Evolutionary conservation across 2,113 vertebrate genomes (phyloP).

Genomic region (Chaetodon trifascialis): DNA sequence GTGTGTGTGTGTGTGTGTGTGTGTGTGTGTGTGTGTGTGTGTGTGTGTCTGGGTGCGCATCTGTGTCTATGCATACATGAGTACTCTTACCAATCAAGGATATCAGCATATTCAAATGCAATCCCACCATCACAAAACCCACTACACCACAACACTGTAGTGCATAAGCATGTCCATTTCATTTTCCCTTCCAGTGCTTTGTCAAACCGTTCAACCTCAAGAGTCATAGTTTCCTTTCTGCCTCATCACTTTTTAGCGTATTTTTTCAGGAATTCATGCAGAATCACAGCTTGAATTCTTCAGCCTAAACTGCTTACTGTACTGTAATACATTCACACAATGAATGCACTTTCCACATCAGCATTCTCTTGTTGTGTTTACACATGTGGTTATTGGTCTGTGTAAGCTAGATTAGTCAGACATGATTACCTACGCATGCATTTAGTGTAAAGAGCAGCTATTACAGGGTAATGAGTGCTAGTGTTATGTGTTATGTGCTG

Average conservation of each 20-base stretch:
- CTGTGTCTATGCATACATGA: background rate
- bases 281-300: conserved; percentile 27
- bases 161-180: conserved; percentile 36
- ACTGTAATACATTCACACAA: background rate
- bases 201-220: conserved; percentile 41
- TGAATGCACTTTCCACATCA: background rate
- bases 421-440: background rate
- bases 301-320: background rate
- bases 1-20: background rate
- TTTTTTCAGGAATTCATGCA: conserved; percentile 49
- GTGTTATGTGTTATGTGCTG: background rate
- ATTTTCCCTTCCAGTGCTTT: conserved; percentile 43
- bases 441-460: background rate
- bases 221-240: conserved; percentile 59
- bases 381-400: conserved; percentile 1
- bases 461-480: background rate
- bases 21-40: background rate
- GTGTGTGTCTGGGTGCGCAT: background rate
- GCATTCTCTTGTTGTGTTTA: conserved; percentile 5
- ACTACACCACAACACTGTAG: background rate
- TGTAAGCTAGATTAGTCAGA: conserved; percentile 5
- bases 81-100: conserved; percentile 17
- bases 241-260: conserved; percentile 53
- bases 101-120: background rate
- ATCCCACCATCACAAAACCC: background rate